These are phyloP conservation scores for Semibalanus balanoides DNA, from an alignment of 1,140 invertebrate genomes.

Conservation along the genomic window DNA sequence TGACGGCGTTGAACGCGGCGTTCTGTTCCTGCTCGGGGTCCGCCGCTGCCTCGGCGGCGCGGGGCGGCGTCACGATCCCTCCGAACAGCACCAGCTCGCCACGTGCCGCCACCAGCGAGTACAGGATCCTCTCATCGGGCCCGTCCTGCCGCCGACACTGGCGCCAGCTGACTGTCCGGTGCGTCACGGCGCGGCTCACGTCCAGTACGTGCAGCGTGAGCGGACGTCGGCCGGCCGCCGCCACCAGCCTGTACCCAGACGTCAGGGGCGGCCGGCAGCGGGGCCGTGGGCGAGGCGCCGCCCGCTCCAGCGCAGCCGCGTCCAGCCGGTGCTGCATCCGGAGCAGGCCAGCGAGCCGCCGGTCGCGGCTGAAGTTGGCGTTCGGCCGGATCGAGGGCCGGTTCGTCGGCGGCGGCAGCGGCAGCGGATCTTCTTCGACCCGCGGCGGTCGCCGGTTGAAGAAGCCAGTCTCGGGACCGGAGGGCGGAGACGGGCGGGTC, in stretches of 20 bases:
- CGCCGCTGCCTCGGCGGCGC: background rate
- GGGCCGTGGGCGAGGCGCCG: too few species aligned
- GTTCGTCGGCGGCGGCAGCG: too few species aligned
- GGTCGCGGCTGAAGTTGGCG: background rate
- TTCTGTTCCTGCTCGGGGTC: background rate
- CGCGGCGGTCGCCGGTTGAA: constrained; percentile 23
- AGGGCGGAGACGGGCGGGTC: background rate
- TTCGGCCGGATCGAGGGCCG: background rate
- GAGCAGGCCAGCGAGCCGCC: background rate
- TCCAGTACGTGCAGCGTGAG: constrained; percentile 52
- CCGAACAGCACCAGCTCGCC: constrained; percentile 90
- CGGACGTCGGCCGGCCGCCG: constrained; percentile 10
- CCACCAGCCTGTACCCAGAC: constrained; percentile 28
- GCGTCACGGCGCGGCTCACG: constrained; percentile 43
- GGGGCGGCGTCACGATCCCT: constrained; percentile 41
- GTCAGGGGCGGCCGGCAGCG: background rate
- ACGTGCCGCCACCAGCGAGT: constrained; percentile 72
- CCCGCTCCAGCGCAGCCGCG: background rate
- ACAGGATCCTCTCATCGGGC: constrained; percentile 47
- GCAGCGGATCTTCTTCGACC: too few species aligned
- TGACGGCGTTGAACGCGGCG: background rate
- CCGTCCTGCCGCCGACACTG: constrained; percentile 13
- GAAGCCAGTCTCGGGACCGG: constrained; percentile 10
- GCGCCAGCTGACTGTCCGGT: constrained; percentile 21
- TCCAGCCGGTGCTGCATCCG: background rate